Evolutionary conservation across 1,140 invertebrate species (phyloP).

Genomic region (Cydia pomonella): DNA sequence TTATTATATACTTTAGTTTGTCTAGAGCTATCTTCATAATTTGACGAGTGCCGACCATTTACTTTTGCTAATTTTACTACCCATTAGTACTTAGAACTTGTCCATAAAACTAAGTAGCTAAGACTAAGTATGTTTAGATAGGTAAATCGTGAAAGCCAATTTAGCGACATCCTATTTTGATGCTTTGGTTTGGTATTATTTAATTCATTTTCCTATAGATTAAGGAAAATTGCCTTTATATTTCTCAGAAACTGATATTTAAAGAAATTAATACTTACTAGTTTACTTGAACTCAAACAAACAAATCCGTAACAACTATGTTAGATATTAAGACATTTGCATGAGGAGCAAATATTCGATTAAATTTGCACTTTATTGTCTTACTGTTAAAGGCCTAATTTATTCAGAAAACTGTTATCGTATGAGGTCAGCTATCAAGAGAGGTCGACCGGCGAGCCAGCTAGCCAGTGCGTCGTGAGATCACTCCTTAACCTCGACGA

Average conservation of each 20-base stretch:
- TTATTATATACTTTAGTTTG: not conserved
- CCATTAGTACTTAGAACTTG: not conserved
- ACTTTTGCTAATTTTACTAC: not conserved
- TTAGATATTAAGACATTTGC: not conserved
- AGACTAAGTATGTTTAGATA: not conserved
- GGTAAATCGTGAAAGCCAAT: not conserved
- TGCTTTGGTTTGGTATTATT: not conserved
- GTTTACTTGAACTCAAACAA: not conserved
- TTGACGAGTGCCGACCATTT: not conserved
- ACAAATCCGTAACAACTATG: slow-evolving; percentile 5
- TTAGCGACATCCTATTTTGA: not conserved
- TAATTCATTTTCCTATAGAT: not conserved
- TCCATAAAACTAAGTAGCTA: not conserved
- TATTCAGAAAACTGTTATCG: not conserved
- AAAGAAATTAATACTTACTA: not conserved
- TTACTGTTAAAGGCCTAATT: not conserved
- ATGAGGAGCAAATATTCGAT: not conserved
- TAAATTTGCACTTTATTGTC: not conserved
- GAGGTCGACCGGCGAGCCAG: not conserved
- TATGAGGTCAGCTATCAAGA: slow-evolving; percentile 17
- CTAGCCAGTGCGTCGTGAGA: not conserved
- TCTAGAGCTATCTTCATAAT: not conserved
- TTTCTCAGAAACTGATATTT: slow-evolving; percentile 9
- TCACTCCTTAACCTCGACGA: slow-evolving; percentile 22
- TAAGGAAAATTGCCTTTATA: not conserved